Conservation (phyloP, 2,797 vertebrate genomes). For the Austrolebias charrua region DNA sequence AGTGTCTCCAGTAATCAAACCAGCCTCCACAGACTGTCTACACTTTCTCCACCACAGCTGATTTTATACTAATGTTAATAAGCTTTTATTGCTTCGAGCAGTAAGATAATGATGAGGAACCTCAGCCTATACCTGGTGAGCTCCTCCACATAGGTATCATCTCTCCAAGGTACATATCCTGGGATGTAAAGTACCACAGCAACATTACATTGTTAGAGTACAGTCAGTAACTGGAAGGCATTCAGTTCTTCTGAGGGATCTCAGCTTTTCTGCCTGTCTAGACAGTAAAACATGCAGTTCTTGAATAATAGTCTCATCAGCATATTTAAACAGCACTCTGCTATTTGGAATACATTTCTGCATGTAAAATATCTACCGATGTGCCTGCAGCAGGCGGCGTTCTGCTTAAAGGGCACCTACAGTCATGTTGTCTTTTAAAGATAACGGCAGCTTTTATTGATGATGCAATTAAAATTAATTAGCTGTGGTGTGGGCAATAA, state of each 20-base stretch:
- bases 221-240: slow-evolving; percentile 62
- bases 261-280: slow-evolving; percentile 61
- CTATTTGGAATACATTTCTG: slow-evolving; percentile 51
- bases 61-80: background rate
- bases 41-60: background rate
- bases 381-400: too few species aligned
- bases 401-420: background rate
- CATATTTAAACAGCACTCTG: slow-evolving; percentile 60
- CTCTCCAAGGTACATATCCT: slow-evolving; percentile 49
- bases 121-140: slow-evolving; percentile 53
- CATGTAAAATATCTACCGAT: slow-evolving; percentile 15
- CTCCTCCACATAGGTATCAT: slow-evolving; percentile 58
- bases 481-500: slow-evolving; percentile 1
- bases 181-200: slow-evolving; percentile 35
- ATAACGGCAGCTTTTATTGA: slow-evolving; percentile 8
- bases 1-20: too few species aligned
- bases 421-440: background rate
- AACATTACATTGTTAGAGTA: slow-evolving; percentile 23
- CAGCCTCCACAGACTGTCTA: background rate
- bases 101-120: slow-evolving; percentile 44
- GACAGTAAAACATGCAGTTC: slow-evolving; percentile 50
- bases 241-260: slow-evolving; percentile 60
- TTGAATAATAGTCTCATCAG: slow-evolving; percentile 71
- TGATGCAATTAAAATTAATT: slow-evolving; percentile 27
- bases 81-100: slow-evolving; percentile 30